Evolutionary conservation across 1,140 invertebrate genomes (phyloP).

Genomic region (Phymastichus coffea): DNA sequence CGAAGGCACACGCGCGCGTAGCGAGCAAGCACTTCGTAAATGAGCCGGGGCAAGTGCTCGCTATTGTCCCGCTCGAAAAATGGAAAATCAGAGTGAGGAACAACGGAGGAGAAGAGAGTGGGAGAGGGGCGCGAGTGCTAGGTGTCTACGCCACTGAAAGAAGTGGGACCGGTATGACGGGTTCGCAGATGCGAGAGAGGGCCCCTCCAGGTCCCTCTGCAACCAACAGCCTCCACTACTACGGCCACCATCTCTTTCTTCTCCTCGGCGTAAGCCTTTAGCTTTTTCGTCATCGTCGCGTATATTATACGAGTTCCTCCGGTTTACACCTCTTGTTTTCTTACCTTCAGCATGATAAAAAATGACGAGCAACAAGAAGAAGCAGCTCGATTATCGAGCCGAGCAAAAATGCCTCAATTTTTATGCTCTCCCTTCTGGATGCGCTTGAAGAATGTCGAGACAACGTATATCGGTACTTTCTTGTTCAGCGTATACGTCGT

Average conservation of each 20-base stretch:
- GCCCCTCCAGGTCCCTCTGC: slow-evolving; percentile 29
- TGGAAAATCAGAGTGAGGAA: no score
- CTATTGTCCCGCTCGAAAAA: no score
- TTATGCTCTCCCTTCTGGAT: neutral
- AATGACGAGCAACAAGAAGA: neutral
- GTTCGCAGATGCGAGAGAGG: slow-evolving; percentile 54
- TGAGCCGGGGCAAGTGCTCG: no score
- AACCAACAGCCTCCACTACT: neutral
- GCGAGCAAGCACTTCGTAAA: no score
- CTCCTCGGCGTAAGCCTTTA: neutral
- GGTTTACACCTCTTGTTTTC: slow-evolving; percentile 8
- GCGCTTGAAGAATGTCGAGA: no score
- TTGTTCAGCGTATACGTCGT: no score
- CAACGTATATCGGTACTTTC: no score
- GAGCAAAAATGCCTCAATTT: slow-evolving; percentile 12
- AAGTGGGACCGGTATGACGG: slow-evolving; percentile 54
- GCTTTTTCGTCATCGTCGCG: neutral
- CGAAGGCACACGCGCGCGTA: no score
- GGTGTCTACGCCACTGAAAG: slow-evolving; percentile 44
- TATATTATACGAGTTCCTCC: slow-evolving; percentile 7
- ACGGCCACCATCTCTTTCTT: neutral
- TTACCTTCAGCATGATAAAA: neutral
- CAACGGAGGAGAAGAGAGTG: neutral
- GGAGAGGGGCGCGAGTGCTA: slow-evolving; percentile 11
- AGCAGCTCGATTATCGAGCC: slow-evolving; percentile 14